Evolutionary conservation across 2,797 vertebrate species (phyloP), one percentile per base, ranked within the genome.

Genomic region (Platyrinchus mystaceus): DNA sequence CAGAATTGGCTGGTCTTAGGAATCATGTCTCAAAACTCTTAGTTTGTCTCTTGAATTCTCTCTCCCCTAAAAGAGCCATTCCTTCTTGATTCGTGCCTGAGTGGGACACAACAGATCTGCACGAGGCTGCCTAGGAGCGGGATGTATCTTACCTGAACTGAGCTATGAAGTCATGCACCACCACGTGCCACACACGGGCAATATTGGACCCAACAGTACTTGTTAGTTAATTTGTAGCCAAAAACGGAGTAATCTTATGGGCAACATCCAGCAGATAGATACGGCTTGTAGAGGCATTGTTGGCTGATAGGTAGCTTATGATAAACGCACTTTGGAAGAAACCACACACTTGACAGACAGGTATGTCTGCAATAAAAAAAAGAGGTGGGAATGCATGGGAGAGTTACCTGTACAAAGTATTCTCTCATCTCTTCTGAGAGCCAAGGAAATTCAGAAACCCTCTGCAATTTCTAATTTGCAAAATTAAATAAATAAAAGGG

Each of bases 101-200:
- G n/a, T 17, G 46, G 21, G 19, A n/a, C 43, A 56, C 12, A 47
- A 20, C 7, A 46, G 52, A 16, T 37, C 15, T 23, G 37, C 37
- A 22, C 0, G 12, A 23, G 24, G 36, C 30, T 78, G 15, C 52
- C 49, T 3, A 12, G 60, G 10, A 62, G 5, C 27, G 62, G 27
- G 24, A 43, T 7, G 5, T 9, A 0, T 50, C 9, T 55, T 27
- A n/a, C 28, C 32, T n/a, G 26, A 55, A 14, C 36, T 39, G 87
- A 55, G 27, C 21, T 71, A 6, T 4, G 34, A 70, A 47, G 6
- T 6, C 12, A 2, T 1, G 14, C 1, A 3, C 12, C 36, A 27
- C 9, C 0, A 1, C 3, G 21, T 49, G 20, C 30, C 60, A 39
- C n/a, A 21, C 0, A 2, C 7, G 13, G 15, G 14, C 1, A 1